phyloP scores from a whole-genome alignment of 2,113 vertebrate genomes.

The Dissostichus mawsoni region DNA sequence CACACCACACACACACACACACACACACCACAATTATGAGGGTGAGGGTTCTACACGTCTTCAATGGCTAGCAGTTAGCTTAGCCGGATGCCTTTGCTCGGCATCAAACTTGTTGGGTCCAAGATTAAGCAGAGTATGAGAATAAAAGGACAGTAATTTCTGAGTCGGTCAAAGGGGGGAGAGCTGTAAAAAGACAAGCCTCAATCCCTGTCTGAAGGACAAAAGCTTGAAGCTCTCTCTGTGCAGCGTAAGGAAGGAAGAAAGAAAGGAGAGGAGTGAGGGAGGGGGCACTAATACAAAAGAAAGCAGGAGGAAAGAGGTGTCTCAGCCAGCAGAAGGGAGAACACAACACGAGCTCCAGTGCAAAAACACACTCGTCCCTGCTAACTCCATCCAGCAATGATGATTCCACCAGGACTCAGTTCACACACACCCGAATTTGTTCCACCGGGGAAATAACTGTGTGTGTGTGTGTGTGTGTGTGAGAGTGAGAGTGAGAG shows the following conservation, averaged over 20 bases:
- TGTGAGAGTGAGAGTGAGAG: too few species aligned
- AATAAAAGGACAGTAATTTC: neutral
- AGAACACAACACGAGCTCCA: constrained; percentile 56
- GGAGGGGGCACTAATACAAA: constrained; percentile 84
- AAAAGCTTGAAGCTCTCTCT: constrained; percentile 21
- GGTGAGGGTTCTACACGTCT: too few species aligned
- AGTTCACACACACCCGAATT: constrained; percentile 4
- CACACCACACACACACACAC: too few species aligned
- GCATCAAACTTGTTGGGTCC: neutral
- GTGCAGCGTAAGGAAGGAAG: constrained; percentile 19
- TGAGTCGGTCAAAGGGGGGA: constrained; percentile 10
- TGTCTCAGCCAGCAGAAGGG: constrained; percentile 25
- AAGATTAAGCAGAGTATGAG: neutral
- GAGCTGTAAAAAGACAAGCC: constrained; percentile 14
- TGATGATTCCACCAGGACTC: constrained; percentile 27
- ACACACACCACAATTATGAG: too few species aligned
- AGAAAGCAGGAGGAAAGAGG: constrained; percentile 65
- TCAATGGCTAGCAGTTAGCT: neutral
- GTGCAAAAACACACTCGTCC: constrained; percentile 34
- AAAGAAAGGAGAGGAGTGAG: neutral
- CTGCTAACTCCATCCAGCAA: constrained; percentile 33
- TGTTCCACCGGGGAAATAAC: constrained; percentile 3
- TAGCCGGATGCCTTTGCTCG: constrained; percentile 4
- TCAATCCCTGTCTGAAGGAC: constrained; percentile 20
- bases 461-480: neutral